Base-by-base conservation (phyloP, 2,888 invertebrate genomes). In the Adelphocoris suturalis region DNA sequence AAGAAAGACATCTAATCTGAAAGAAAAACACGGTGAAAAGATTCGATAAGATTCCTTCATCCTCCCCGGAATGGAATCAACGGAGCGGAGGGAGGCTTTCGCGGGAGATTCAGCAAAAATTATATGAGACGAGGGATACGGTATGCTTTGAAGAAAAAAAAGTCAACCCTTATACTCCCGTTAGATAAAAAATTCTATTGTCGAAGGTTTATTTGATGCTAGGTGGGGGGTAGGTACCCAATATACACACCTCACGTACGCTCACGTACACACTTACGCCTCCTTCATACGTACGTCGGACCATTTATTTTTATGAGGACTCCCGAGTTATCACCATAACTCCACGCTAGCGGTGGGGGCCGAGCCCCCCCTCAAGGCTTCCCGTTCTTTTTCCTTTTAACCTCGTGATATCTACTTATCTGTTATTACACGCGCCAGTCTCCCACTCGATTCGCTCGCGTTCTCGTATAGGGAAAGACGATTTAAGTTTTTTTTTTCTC, bases 271-370 rank as follows among this genome's bases (percentile, higher is more conserved):
- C 57, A 37, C 23, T 5, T 14, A 11, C 27, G 61, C 14, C 61
- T 85, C 28, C 28, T 28, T 61, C 61, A 52, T 85, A 28, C 52
- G 52, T 28, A 57, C 80, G 47, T 48, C 89, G 89, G 89, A 80
- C 89, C 89, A 89, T 89, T 89, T 89, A 89, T 89, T 89, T 90
- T 90, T 90, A 90, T 78, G 90, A 90, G 76, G 37, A 86, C 85
- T 84, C 23, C 90, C 90, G 84, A 90, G 90, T 90, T 90, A 90
- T 90, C 90, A 90, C 90, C 90, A 90, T 90, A 90, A 90, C 90
- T 80, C 89, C 89, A 89, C 84, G 57, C 89, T 14, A 13, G 23
- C 78, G 55, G 57, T 9, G 52, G 19, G 19, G 82, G n/a, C 27
- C 68, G 0, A 23, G 9, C 61, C 19, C 19, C 68, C 68, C 13